Base-by-base conservation (phyloP, 2,113 vertebrate genomes). In the Syrrhaptes paradoxus region DNA sequence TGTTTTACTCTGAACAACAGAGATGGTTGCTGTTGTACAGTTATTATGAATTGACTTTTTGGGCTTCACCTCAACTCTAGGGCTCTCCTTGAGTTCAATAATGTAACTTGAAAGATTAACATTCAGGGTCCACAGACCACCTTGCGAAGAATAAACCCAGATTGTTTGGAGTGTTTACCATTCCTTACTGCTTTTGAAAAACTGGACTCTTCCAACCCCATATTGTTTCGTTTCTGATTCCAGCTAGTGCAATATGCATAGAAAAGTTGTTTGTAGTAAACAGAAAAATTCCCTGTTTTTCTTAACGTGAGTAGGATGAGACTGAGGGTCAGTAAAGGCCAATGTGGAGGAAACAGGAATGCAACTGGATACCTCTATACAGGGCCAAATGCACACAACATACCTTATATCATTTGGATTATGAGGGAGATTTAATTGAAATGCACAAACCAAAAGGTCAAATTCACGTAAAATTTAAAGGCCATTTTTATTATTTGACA, bases 401-500 rank as follows among this genome's bases (percentile, higher is more conserved):
- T 93, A 78, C 20, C 43, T 96, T 97, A 91, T 74, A 89, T 85
- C 61, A 74, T 90, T 97, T 94, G 90, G 90, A 91, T 96, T 97
- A 94, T 9, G 32, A 94, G 83, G 77, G 65, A 85, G 82, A 31
- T 97, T 98, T 98, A 98, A 98, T 98, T 98, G 97, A 98, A 98
- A 98, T 82, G 96, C 96, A 96, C 97, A 98, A 98, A 97, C 91
- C 92, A 97, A 98, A 96, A 98, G 97, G 97, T 97, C 97, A 98
- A 97, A 98, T 96, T 97, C 82, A 97, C 98, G 98, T 98, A 98
- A 98, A 98, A 98, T 98, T 98, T 97, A 98, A 98, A 98, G 96
- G 96, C 95, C 95, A 96, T 97, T 98, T 98, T 98, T 98, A 98
- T 97, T 98, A 97, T 98, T 98, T 98, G 97, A 97, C 96, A 97